Evolutionary conservation across 35 echinoderm and acorn worm species (phyloP), one percentile per base, ranked within the genome.

Genomic region (Eucidaris tribuloides): DNA sequence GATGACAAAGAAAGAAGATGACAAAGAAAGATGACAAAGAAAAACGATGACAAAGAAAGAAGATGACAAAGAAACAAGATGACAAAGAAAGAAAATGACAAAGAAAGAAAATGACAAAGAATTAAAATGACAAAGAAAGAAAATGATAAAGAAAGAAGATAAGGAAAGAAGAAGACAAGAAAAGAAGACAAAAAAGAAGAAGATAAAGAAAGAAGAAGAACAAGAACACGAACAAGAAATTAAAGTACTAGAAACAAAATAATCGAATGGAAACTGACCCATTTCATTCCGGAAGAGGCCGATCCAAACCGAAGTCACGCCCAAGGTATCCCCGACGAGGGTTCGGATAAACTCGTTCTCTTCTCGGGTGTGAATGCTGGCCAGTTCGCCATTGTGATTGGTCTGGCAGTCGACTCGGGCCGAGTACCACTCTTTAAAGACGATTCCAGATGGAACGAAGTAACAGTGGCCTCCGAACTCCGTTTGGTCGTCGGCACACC

Each of bases 271-370:
- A 7, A 77, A 14, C 74, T 45, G 36, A 88, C 85, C 85, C 19
- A 62, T 57, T n/a, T 52, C 48, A 11, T 9, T 11, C 9, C 68
- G 68, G 13, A 24, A 22, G 14, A 74, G 36, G 14, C 68, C 68
- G 30, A 74, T 41, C 68, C 68, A 74, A 11, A 74, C 68, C 2
- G 38, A 25, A 7, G 35, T 38, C 34, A 17, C 14, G 35, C 68
- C 68, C 11, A 74, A 35, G 17, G 2, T 0, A 13, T n/a, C 44
- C 40, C 44, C 35, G 24, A 74, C 41, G 36, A 74, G 14, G 17
- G n/a, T 29, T 20, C 62, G 44, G 60, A 99, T 90, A 71, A 99
- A 71, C 41, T 90, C 44, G 56, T 99, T 99, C 60, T 99, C 96
- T 54, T 68, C 82, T 1, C 85, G 54, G 15, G 58, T 86, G 80